Conservation (phyloP, 1,140 invertebrate genomes). For the Manduca sexta region DNA sequence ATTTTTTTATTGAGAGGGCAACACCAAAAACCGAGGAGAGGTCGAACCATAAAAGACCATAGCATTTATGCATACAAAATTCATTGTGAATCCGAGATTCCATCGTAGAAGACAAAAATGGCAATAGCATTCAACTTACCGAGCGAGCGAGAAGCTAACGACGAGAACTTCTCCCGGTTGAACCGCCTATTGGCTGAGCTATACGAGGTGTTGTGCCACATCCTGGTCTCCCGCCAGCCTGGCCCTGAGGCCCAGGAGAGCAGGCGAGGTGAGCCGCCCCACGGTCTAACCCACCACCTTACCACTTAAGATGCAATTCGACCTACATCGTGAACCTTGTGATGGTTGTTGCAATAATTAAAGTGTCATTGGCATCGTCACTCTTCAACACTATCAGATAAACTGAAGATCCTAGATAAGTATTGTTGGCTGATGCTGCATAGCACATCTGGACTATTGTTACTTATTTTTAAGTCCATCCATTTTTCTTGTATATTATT, state of each 20-base stretch:
- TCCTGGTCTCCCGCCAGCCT: constrained; percentile 65
- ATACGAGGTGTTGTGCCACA: constrained; percentile 69
- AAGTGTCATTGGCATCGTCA: constrained; percentile 65
- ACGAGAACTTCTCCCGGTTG: constrained; percentile 70
- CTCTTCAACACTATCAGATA: constrained; percentile 71
- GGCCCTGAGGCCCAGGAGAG: constrained; percentile 60
- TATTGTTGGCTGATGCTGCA: constrained; percentile 70
- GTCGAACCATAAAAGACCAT: constrained; percentile 27
- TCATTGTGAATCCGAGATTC: constrained; percentile 54
- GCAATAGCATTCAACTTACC: constrained; percentile 72
- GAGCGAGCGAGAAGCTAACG: constrained; percentile 66
- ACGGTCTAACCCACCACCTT: constrained; percentile 66
- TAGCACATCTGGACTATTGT: constrained; percentile 68
- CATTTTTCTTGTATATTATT: constrained; percentile 35
- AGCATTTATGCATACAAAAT: constrained; percentile 65
- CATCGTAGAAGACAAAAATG: constrained; percentile 67
- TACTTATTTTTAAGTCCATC: constrained; percentile 69
- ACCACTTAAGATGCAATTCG: constrained; percentile 73
- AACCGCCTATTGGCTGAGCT: constrained; percentile 69
- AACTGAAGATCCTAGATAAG: constrained; percentile 62
- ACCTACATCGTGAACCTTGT: constrained; percentile 71
- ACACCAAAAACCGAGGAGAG: constrained; percentile 16
- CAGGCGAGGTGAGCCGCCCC: constrained; percentile 69
- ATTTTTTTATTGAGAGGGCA: not conserved
- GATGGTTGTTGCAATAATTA: constrained; percentile 68